phyloP scores from a whole-genome alignment of 2,113 vertebrate genomes.

The Miniopterus natalensis region DNA sequence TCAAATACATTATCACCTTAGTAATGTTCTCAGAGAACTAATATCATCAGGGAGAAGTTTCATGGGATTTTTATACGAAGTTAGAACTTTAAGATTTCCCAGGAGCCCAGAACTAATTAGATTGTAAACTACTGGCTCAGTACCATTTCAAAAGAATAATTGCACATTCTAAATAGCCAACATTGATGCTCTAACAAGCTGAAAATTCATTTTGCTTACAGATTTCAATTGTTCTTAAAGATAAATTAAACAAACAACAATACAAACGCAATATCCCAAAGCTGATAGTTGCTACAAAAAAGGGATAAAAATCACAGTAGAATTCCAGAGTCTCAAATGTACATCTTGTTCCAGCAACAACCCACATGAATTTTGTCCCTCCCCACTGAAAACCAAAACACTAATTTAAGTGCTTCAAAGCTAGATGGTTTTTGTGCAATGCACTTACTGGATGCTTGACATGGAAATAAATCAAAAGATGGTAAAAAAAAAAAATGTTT shows the following conservation, averaged over 20 bases:
- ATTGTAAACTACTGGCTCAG: neutral
- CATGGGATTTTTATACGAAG: slow-evolving; percentile 25
- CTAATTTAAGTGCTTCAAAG: slow-evolving; percentile 73
- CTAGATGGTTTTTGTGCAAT: slow-evolving; percentile 62
- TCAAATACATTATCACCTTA: slow-evolving; percentile 20
- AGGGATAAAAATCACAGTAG: slow-evolving; percentile 2
- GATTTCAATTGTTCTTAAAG: slow-evolving; percentile 54
- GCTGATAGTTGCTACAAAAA: neutral
- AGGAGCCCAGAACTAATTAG: slow-evolving; percentile 57
- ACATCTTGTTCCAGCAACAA: slow-evolving; percentile 68
- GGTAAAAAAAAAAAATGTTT: slow-evolving; percentile 17
- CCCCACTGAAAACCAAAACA: slow-evolving; percentile 65
- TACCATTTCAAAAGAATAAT: slow-evolving; percentile 59
- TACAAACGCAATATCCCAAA: neutral
- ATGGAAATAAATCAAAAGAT: slow-evolving; percentile 69
- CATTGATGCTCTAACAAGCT: neutral
- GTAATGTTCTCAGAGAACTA: slow-evolving; percentile 14
- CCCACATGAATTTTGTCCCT: slow-evolving; percentile 66
- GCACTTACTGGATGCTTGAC: slow-evolving; percentile 52
- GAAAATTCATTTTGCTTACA: slow-evolving; percentile 34
- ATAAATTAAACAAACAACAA: slow-evolving; percentile 55
- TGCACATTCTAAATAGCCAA: neutral
- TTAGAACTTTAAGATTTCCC: slow-evolving; percentile 58
- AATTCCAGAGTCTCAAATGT: slow-evolving; percentile 58
- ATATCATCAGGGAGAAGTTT: slow-evolving; percentile 24